phyloP scores from a whole-genome alignment of 2,113 vertebrate species.

The Hassar affinis region DNA sequence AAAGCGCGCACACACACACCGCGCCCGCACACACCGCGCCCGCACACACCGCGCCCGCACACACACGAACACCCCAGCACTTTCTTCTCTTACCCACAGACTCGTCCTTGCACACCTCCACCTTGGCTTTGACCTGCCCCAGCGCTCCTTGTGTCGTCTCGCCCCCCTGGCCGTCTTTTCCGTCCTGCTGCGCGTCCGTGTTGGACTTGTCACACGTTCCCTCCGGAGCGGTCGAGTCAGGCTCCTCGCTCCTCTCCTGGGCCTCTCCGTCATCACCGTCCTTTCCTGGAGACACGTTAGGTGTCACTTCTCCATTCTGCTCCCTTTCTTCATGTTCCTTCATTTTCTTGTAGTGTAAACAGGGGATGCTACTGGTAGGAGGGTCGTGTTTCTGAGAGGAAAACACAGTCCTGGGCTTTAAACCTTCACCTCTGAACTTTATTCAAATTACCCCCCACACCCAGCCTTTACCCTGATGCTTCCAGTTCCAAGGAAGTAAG shows the following conservation, averaged over 20 bases:
- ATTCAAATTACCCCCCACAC: background rate
- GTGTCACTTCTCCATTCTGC: slow-evolving; percentile 80
- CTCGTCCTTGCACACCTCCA: slow-evolving; percentile 98
- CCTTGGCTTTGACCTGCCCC: slow-evolving; percentile 96
- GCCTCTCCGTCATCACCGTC: slow-evolving; percentile 66
- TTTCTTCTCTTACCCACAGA: slow-evolving; percentile 83
- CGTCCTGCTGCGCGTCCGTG: slow-evolving; percentile 55
- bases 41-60: too few species aligned
- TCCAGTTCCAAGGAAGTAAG: slow-evolving; percentile 97
- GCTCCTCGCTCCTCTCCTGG: slow-evolving; percentile 73
- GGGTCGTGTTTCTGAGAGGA: slow-evolving; percentile 91
- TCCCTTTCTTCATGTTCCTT: slow-evolving; percentile 91
- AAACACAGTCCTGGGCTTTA: background rate
- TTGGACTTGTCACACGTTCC: slow-evolving; percentile 57
- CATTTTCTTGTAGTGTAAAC: slow-evolving; percentile 97
- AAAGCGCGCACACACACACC: too few species aligned
- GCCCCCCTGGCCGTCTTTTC: slow-evolving; percentile 69
- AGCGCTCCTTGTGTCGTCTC: slow-evolving; percentile 87
- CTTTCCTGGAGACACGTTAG: slow-evolving; percentile 74
- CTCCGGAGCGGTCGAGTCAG: slow-evolving; percentile 75
- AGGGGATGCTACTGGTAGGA: slow-evolving; percentile 95
- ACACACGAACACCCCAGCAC: background rate
- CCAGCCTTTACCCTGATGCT: slow-evolving; percentile 89
- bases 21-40: too few species aligned
- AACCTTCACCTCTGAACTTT: background rate